phyloP scores from a whole-genome alignment of 2,888 invertebrate genomes.

The Oscheius sp. region DNA sequence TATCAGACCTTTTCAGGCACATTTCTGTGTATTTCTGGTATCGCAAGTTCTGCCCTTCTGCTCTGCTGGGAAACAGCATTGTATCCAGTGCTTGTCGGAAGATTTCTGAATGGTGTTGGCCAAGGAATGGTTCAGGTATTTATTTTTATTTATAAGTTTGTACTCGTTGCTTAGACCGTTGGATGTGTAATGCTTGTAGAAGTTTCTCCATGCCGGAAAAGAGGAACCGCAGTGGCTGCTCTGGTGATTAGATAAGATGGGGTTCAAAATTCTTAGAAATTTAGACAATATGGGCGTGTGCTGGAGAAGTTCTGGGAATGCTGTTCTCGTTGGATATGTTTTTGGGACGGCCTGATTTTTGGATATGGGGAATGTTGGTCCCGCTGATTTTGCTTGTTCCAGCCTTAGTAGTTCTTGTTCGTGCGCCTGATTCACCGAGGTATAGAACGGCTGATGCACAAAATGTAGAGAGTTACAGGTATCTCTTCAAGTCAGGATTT shows the following conservation, averaged over 20 bases:
- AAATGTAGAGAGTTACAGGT: background rate
- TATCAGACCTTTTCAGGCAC: conserved; percentile 41
- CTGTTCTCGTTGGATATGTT: conserved; percentile 59
- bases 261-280: conserved; percentile 4
- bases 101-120: conserved; percentile 69
- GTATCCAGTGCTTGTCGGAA: conserved; percentile 45
- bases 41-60: conserved; percentile 21
- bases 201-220: conserved; percentile 57
- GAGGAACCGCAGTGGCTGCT: conserved; percentile 64
- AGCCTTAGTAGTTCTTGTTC: conserved; percentile 51
- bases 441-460: background rate
- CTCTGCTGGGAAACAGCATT: background rate
- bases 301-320: conserved; percentile 67
- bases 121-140: conserved; percentile 65
- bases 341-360: conserved; percentile 51
- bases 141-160: background rate
- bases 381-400: conserved; percentile 59
- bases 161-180: conserved; percentile 50
- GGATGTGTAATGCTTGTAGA: conserved; percentile 69
- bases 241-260: conserved; percentile 42
- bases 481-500: background rate
- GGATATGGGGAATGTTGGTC: conserved; percentile 64
- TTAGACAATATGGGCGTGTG: conserved; percentile 69
- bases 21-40: conserved; percentile 63
- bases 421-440: conserved; percentile 67